Base-by-base conservation (phyloP, 2,113 vertebrate species). In the Cavia porcellus region DNA sequence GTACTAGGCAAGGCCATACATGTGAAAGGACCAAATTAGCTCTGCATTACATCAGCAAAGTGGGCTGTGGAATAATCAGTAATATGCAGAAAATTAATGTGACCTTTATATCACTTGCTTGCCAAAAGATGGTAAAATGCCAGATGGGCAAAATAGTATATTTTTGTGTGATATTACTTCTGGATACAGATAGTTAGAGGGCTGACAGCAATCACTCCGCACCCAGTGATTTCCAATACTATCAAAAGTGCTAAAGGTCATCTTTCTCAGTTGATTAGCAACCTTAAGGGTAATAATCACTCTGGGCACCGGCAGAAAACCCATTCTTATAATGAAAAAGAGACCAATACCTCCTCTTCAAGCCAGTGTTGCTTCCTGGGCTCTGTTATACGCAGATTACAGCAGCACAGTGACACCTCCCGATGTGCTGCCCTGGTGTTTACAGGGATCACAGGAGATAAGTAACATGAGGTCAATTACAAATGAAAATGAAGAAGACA, bases 211-310 rank as follows among this genome's bases (percentile, higher is more conserved):
- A 93, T 79, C 68, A 57, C 35, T 50, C 45, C 50, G 91, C 61
- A 95, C 30, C 24, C 85, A 86, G 6, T 24, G 19, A 14, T 79
- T 90, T 90, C 52, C 42, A 86, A 35, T 25, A 77, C 61, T 75
- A 77, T 38, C 30, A 25, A 50, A 96, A 88, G 52, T 47, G 30
- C 52, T 50, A 91, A 82, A 55, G 45, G 35, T 35, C 14, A 84
- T 14, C 92, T 85, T 86, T 86, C 66, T 92, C 57, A 20, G 19
- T 15, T 14, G 28, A 72, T 74, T 20, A 89, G 62, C 12, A 93
- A 79, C 47, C 42, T n/a, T 74, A 94, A 86, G n/a, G 38, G 32
- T 90, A 96, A 93, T 80, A 45, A 93, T 62, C 61, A 42, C 50
- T 75, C 20, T 57, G 14, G 68, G 14, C 47, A 57, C 30, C 19